Evolutionary conservation across 1,140 invertebrate genomes (phyloP), one percentile per base, ranked within the genome.

Genomic region (Parapsyche elsis): DNA sequence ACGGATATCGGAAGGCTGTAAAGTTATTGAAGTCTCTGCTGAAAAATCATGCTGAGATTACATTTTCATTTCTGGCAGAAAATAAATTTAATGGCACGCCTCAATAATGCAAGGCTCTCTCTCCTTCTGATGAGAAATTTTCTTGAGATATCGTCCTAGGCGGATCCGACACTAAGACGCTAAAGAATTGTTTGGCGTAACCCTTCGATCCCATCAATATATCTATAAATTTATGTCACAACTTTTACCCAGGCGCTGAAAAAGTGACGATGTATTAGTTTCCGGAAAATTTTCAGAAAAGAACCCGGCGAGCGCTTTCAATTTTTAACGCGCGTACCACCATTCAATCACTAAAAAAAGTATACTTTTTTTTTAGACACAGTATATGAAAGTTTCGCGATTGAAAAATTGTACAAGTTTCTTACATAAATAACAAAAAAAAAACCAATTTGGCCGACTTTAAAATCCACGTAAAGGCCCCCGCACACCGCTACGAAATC

Each of bases 21-120:
- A 73, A 73, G 38, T 73, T 73, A 73, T 73, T 73, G 71, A 73
- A 73, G 38, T 46, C 16, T 46, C 38, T 16, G 23, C 44, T 49
- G 64, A 73, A 73, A 73, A 73, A 73, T 73, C 71, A 46, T n/a
- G 71, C 12, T 5, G 38, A 73, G 71, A 73, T 73, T 73, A 73
- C 71, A 38, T 73, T 73, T 73, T 73, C 71, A 73, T 73, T 73
- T 73, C 45, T 19, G 24, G 19, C 14, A 14, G 14, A 71, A 38
- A 71, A 71, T 38, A 71, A 71, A 71, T 21, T 67, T 26, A 67
- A 67, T 38, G 38, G 30, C 30, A 38, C 30, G 30, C 1, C 30
- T 38, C 30, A 38, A 38, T 38, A 38, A 38, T 38, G 30, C 1
- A 38, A 38, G n/a, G n/a, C n/a, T n/a, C n/a, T n/a, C 30, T 38